These are phyloP conservation scores for Rhinopomastus cyanomelas DNA, from an alignment of 2,113 vertebrate species.

Conservation along the genomic window DNA sequence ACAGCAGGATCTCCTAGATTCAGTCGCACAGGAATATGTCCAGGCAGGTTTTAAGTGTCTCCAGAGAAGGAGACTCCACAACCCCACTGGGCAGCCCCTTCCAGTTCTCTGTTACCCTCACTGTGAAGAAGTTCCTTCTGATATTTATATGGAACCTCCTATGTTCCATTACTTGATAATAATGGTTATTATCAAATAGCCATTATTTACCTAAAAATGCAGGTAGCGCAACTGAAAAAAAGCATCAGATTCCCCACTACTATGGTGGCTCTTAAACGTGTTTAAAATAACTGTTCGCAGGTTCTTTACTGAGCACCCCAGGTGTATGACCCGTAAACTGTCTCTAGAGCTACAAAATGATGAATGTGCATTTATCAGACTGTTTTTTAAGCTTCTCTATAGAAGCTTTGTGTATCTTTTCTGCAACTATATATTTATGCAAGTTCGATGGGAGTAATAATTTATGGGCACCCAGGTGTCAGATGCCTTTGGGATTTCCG, in stretches of 20 bases:
- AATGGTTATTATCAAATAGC: no score
- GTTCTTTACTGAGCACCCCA: neutral
- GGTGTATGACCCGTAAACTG: neutral
- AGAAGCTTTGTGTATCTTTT: neutral
- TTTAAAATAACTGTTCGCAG: slow-evolving; percentile 25
- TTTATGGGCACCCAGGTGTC: neutral
- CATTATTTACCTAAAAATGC: neutral
- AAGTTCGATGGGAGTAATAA: neutral
- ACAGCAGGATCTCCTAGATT: no score
- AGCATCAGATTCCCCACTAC: neutral
- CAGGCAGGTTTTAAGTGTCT: no score
- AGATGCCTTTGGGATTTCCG: neutral
- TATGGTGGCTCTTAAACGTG: neutral
- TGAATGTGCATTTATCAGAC: neutral
- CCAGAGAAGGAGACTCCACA: no score
- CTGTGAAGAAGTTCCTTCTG: no score
- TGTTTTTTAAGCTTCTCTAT: neutral
- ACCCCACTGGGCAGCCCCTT: no score
- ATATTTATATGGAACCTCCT: no score
- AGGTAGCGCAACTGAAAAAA: neutral
- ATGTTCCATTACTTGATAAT: no score
- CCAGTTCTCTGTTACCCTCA: no score
- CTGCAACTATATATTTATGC: neutral
- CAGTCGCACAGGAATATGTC: no score
- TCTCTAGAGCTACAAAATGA: slow-evolving; percentile 8